Evolutionary conservation across 2,113 vertebrate genomes (phyloP).

Genomic region (Turdus rufiventris): DNA sequence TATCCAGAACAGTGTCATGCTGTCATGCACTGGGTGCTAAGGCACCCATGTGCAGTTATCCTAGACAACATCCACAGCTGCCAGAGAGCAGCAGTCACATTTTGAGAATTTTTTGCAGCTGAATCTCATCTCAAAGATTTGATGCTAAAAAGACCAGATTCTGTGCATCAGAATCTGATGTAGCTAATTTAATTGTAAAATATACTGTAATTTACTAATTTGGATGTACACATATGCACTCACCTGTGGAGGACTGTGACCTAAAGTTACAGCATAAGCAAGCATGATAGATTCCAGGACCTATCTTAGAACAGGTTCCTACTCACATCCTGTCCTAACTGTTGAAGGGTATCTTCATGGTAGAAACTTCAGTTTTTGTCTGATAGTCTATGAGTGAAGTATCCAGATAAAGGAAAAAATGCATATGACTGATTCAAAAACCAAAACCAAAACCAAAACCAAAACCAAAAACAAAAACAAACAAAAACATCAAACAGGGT

Average conservation of each 20-base stretch:
- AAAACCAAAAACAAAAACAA: too few species aligned
- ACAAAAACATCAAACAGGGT: background rate
- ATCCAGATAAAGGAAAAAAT: background rate
- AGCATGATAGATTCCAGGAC: background rate
- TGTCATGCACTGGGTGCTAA: background rate
- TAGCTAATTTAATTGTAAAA: background rate
- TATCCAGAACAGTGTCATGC: background rate
- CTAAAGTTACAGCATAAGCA: background rate
- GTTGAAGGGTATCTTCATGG: background rate
- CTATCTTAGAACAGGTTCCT: background rate
- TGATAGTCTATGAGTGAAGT: rapidly evolving
- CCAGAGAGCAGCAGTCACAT: background rate
- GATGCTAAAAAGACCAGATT: background rate
- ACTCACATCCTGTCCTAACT: background rate
- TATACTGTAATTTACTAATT: background rate
- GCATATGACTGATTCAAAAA: background rate
- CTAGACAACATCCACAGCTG: background rate
- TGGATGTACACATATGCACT: background rate
- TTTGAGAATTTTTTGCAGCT: background rate
- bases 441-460: too few species aligned
- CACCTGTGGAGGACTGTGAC: background rate
- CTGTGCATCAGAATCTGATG: background rate
- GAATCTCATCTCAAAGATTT: background rate
- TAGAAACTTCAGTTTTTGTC: background rate
- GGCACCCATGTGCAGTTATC: background rate